phyloP scores from a whole-genome alignment of 23 tunicate genomes.

The Clavelina lepadiformis region DNA sequence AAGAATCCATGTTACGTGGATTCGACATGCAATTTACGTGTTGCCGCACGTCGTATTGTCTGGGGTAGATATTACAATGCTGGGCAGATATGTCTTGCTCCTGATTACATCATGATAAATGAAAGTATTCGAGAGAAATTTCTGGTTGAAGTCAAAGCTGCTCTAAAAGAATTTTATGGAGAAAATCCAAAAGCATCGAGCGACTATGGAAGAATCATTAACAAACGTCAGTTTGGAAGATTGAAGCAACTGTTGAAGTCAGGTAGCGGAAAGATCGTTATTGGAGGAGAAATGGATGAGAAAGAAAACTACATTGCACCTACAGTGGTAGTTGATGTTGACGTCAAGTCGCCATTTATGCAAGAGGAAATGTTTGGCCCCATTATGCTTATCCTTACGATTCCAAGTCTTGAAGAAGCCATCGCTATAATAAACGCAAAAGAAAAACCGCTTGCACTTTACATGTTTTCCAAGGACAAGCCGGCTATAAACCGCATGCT shows the following conservation, averaged over 20 bases:
- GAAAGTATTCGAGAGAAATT: constrained; percentile 24
- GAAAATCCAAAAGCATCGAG: constrained; percentile 28
- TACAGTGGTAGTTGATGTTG: constrained; percentile 40
- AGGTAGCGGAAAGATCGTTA: constrained; percentile 38
- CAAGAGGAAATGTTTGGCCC: constrained; percentile 79
- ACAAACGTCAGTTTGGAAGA: constrained; percentile 42
- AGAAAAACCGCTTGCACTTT: constrained; percentile 65
- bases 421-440: constrained; percentile 16
- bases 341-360: constrained; percentile 14
- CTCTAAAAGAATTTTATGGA: no score
- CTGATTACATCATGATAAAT: constrained; percentile 49
- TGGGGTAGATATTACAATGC: constrained; percentile 48
- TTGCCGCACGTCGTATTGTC: constrained; percentile 50
- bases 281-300: constrained; percentile 50
- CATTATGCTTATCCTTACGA: constrained; percentile 24
- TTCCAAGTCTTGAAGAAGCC: constrained; percentile 42
- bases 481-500: no score
- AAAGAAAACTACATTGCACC: constrained; percentile 31
- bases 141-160: constrained; percentile 14
- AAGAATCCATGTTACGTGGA: constrained; percentile 83
- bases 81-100: constrained; percentile 78
- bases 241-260: constrained; percentile 32
- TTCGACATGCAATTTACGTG: constrained; percentile 16
- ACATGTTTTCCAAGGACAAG: constrained; percentile 56
- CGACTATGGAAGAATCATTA: constrained; percentile 44